Base-by-base conservation (phyloP, 1,140 invertebrate species). In the Contarinia nasturtii region DNA sequence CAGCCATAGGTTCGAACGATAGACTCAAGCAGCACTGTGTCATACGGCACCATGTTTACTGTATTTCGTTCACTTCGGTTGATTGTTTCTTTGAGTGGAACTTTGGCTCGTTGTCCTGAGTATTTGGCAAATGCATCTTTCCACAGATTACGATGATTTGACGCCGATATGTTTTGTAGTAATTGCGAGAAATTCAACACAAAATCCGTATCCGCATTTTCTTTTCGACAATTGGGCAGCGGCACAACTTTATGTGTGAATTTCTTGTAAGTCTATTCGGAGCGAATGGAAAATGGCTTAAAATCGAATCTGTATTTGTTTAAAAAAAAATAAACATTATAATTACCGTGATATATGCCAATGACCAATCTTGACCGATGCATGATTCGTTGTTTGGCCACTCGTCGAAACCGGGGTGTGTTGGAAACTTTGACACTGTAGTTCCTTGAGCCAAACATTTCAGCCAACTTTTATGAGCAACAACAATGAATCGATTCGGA, bases 131-230 rank as follows among this genome's bases (percentile, higher is more conserved):
- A 84, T 7, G 79, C 75, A 54, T 84, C 76, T 60, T 86, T 85
- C 85, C 84, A 88, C 46, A 86, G 65, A 63, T 83, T 85, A 56
- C 79, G 75, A 56, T 82, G 81, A 68, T 87, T 88, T 33, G 73
- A 81, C 57, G 82, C 75, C 1, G 79, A 74, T 47, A 87, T 77
- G 70, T 85, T 85, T 55, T 81, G 79, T 14, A 87, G 66, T 36
- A 86, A 67, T 64, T 86, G 80, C 8, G 79, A 72, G 58, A 80
- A 86, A 18, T 78, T 75, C 15, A 87, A 65, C 12, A 80, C 74
- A 14, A 68, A 55, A 48, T 78, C 75, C 8, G 11, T 37, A 33
- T 41, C 18, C 21, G 15, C 17, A n/a, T 33, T 33, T 20, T 34
- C 18, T 43, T 59, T 64, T 49, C 72, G 63, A 56, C 74, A 74